Base-by-base conservation (phyloP, 2,113 vertebrate species). In the Ochotona curzoniae region DNA sequence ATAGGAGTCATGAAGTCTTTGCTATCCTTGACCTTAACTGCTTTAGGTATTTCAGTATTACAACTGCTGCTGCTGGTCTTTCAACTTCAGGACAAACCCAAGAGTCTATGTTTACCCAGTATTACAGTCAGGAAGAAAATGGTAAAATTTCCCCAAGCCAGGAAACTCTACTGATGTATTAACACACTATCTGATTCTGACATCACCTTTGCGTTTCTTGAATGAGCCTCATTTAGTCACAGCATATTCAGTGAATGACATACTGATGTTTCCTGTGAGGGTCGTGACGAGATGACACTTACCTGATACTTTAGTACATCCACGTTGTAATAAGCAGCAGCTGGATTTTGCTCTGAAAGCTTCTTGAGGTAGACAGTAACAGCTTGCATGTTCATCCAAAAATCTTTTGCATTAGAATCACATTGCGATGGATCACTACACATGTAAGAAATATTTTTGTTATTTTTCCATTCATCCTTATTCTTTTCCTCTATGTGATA, bases 281-380 rank as follows among this genome's bases (percentile, higher is more conserved):
- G 60, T 44, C 84, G 85, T 93, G 73, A 84, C 30, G 30, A 86
- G 0, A 74, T 38, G 26, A n/a, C 10, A 75, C 89, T 98, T 95
- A 99, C 99, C 99, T 99, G 99, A 98, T 99, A 99, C 94, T 99
- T 99, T 44, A 99, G 98, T 97, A 99, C 98, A 97, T 99, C 99
- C 94, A 99, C 98, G n/a, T 99, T 99, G 81, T 99, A 99, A 87
- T 99, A 99, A 90, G 99, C 99, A 82, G 99, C 98, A 90, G 99
- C 97, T 76, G 99, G 99, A 97, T 99, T 99, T 97, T 99, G 99
- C 91, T 99, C 99, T 32, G 99, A 98, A 84, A 98, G 96, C 97
- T 99, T 99, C 98, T 98, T 99, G 99, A 99, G 99, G 99, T 99
- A 99, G 98, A 99, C 94, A 73, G 98, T 99, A 97, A 99, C 98